phyloP scores from a whole-genome alignment of 1,140 invertebrate genomes.

The Drosophila albomicans region DNA sequence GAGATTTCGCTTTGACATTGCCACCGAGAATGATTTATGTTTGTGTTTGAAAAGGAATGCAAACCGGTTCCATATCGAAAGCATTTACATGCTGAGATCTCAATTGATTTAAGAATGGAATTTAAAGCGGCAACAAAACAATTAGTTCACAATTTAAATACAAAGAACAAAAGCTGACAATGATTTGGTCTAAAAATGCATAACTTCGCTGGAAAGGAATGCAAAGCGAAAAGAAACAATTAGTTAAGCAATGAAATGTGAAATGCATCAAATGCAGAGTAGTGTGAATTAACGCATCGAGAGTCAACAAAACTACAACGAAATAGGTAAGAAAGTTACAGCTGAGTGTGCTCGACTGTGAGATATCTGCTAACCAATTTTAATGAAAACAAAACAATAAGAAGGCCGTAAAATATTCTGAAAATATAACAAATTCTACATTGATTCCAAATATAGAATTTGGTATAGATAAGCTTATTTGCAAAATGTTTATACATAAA shows the following conservation, averaged over 20 bases:
- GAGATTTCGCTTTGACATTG: constrained; percentile 28
- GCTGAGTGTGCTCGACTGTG: too few species aligned
- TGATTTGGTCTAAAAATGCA: not conserved
- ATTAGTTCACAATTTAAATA: constrained; percentile 7
- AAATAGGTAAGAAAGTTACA: not conserved
- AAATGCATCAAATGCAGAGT: too few species aligned
- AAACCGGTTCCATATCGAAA: constrained; percentile 13
- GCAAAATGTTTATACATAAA: too few species aligned
- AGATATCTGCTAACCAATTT: too few species aligned
- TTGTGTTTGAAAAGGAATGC: not conserved
- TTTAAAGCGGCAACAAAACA: not conserved
- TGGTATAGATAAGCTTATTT: too few species aligned
- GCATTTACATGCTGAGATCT: not conserved
- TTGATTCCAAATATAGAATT: too few species aligned
- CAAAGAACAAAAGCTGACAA: not conserved
- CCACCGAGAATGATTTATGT: constrained; percentile 21
- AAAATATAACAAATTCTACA: too few species aligned
- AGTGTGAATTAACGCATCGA: not conserved
- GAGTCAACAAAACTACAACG: not conserved
- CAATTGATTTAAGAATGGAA: constrained; percentile 2
- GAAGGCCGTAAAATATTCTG: too few species aligned
- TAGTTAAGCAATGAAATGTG: too few species aligned
- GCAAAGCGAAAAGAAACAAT: too few species aligned
- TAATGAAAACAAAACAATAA: too few species aligned
- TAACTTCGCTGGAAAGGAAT: too few species aligned